Evolutionary conservation across 2,888 invertebrate genomes (phyloP).

Genomic region (Megastigmus dorsalis): DNA sequence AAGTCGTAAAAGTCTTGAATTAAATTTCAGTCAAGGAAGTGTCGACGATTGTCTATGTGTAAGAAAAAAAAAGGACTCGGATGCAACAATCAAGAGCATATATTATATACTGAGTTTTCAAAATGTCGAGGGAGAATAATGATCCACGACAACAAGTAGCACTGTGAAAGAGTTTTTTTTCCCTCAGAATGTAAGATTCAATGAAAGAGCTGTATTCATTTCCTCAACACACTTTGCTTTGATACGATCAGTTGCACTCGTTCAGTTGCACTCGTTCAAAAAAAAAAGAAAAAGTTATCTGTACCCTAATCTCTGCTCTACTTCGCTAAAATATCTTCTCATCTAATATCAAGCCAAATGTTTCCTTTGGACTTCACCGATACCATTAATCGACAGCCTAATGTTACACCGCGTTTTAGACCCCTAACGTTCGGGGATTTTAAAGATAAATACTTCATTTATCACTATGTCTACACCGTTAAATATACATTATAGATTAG

Average conservation of each 20-base stretch:
- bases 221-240: constrained; percentile 28
- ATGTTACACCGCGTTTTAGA: constrained; percentile 42
- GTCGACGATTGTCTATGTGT: constrained; percentile 34
- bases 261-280: neutral
- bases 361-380: constrained; percentile 38
- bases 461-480: constrained; percentile 28
- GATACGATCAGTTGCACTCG: constrained; percentile 13
- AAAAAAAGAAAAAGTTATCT: neutral
- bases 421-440: constrained; percentile 33
- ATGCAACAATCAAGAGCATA: constrained; percentile 1
- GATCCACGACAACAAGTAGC: constrained; percentile 5
- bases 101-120: neutral
- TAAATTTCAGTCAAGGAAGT: constrained; percentile 40
- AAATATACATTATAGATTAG: constrained; percentile 41
- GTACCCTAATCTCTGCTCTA: neutral
- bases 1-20: constrained; percentile 30
- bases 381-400: constrained; percentile 32
- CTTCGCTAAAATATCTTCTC: constrained; percentile 23
- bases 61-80: constrained; percentile 25
- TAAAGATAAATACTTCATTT: constrained; percentile 35
- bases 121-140: constrained; percentile 8
- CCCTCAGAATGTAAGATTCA: neutral
- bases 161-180: neutral
- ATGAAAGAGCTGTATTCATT: constrained; percentile 5
- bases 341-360: constrained; percentile 32